Conservation (phyloP, 1,140 invertebrate species). For the Berghia stephanieae region DNA sequence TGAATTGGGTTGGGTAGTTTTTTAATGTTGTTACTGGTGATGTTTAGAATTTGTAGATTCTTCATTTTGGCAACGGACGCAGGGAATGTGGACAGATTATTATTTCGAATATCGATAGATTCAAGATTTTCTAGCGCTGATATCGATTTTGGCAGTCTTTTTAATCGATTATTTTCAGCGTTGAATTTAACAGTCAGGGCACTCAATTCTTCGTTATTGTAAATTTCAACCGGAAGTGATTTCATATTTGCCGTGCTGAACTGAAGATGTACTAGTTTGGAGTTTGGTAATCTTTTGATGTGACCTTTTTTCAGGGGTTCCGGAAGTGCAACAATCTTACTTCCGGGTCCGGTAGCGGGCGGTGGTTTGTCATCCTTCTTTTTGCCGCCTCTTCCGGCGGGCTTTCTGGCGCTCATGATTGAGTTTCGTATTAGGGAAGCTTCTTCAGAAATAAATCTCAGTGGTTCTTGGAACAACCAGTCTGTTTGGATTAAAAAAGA, state of each 20-base stretch:
- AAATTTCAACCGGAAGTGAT: constrained; percentile 60
- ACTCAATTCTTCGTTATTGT: constrained; percentile 61
- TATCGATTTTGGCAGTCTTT: constrained; percentile 55
- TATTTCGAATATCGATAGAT: constrained; percentile 58
- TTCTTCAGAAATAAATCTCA: background rate
- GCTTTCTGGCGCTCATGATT: constrained; percentile 35
- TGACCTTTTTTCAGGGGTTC: constrained; percentile 52
- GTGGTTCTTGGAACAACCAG: background rate
- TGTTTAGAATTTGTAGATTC: constrained; percentile 50
- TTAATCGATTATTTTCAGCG: constrained; percentile 62
- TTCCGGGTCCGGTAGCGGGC: constrained; percentile 62
- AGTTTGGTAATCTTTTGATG: constrained; percentile 47
- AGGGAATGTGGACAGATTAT: constrained; percentile 55
- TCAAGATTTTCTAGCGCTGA: constrained; percentile 52
- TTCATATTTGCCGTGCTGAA: constrained; percentile 59
- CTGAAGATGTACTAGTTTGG: constrained; percentile 49
- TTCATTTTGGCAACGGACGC: constrained; percentile 58
- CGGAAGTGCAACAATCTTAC: constrained; percentile 59
- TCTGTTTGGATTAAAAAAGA: background rate
- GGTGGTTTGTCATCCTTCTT: constrained; percentile 65
- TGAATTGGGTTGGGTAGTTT: constrained; percentile 60
- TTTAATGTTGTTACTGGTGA: constrained; percentile 61
- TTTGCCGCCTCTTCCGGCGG: constrained; percentile 44
- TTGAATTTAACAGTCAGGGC: constrained; percentile 50
- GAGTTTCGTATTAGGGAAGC: background rate